These are phyloP conservation scores for Cerastis rubricosa DNA, from an alignment of 2,888 invertebrate genomes.

Conservation along the genomic window DNA sequence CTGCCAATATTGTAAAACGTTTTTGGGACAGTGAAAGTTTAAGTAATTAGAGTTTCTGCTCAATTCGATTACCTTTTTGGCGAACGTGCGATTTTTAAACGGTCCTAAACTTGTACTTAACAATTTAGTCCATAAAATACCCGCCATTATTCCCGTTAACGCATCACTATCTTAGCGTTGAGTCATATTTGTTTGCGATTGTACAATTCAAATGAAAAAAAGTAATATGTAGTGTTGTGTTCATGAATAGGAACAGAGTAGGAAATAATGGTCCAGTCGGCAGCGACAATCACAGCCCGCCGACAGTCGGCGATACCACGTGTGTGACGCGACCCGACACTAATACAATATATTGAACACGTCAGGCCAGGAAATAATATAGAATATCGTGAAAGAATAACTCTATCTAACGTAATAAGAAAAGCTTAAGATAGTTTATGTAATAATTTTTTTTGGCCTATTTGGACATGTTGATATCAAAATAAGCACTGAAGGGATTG, in stretches of 20 bases:
- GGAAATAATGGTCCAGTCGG: constrained; percentile 58
- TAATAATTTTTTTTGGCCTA: not conserved
- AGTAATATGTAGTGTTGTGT: constrained; percentile 53
- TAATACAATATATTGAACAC: constrained; percentile 84
- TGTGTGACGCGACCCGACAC: constrained; percentile 79
- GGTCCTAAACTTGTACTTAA: not conserved
- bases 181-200: constrained; percentile 27
- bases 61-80: constrained; percentile 1
- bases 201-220: constrained; percentile 55
- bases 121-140: not conserved
- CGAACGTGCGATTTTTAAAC: not conserved
- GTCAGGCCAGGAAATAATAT: constrained; percentile 71
- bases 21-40: not conserved
- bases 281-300: constrained; percentile 71
- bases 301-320: constrained; percentile 71
- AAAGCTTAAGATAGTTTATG: constrained; percentile 24
- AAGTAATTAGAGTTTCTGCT: constrained; percentile 16
- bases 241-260: constrained; percentile 57
- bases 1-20: constrained; percentile 15
- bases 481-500: not conserved
- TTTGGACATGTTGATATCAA: not conserved
- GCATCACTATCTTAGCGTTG: constrained; percentile 5
- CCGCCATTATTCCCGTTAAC: not conserved
- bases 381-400: constrained; percentile 59
- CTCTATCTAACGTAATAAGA: constrained; percentile 35